Evolutionary conservation across 2,797 vertebrate species (phyloP).

Genomic region (Atherinosoma microstoma): DNA sequence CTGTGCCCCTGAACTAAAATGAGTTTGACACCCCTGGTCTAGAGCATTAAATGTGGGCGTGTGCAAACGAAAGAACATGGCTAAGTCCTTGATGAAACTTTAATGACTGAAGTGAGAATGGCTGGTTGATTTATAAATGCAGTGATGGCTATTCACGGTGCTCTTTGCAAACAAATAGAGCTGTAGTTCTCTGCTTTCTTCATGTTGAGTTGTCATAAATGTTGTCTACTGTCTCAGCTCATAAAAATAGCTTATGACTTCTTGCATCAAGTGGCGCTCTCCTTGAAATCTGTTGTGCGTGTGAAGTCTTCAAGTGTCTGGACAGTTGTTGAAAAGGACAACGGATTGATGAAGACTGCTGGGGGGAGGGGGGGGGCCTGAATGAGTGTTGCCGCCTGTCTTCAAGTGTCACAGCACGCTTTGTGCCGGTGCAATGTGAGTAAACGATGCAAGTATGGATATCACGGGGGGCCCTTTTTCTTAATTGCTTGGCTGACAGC

Average conservation of each 20-base stretch:
- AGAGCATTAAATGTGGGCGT: neutral
- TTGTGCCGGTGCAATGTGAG: conserved; percentile 34
- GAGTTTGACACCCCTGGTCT: no score
- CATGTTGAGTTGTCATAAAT: conserved; percentile 39
- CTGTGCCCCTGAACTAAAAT: neutral
- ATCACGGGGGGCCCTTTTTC: conserved; percentile 36
- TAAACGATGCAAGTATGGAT: conserved; percentile 41
- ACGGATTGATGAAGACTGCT: conserved; percentile 75
- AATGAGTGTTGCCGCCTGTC: conserved; percentile 61
- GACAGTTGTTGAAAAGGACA: conserved; percentile 65
- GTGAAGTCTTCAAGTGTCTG: conserved; percentile 40
- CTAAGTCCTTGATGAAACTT: neutral
- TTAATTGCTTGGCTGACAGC: conserved; percentile 73
- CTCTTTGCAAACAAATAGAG: conserved; percentile 13
- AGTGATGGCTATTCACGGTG: rapidly evolving
- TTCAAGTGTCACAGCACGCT: conserved; percentile 58
- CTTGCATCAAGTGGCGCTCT: conserved; percentile 36
- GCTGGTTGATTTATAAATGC: neutral
- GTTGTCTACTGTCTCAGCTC: conserved; percentile 12
- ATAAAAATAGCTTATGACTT: conserved; percentile 44
- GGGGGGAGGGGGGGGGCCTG: conserved; percentile 50
- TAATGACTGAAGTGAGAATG: neutral
- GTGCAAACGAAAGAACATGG: neutral
- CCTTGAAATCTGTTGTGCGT: conserved; percentile 40
- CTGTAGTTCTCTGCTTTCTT: conserved; percentile 31